These are phyloP conservation scores for Patiria miniata DNA, from an alignment of 35 echinoderm and acorn worm genomes.

Conservation along the genomic window DNA sequence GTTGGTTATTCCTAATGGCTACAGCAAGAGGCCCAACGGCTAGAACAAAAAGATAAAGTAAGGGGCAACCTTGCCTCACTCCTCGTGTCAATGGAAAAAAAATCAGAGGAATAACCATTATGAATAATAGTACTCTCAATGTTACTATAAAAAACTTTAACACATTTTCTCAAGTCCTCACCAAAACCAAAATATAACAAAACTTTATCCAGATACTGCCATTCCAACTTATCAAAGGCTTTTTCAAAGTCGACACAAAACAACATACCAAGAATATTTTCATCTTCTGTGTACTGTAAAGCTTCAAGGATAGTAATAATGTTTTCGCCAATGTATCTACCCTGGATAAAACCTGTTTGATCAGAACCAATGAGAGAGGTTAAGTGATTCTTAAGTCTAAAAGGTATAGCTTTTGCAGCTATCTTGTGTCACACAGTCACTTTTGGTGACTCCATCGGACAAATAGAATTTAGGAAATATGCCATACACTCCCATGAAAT, in stretches of 20 bases:
- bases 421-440: too few relatives aligned
- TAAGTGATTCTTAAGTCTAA: conserved; percentile 21
- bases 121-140: conserved; percentile 24
- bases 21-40: conserved; percentile 24
- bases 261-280: conserved; percentile 52
- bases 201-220: conserved; percentile 31
- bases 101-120: conserved; percentile 35
- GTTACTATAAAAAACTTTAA: conserved; percentile 39
- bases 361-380: neutral
- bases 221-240: too few relatives aligned
- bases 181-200: conserved; percentile 15
- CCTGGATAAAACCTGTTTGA: conserved; percentile 60
- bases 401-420: conserved; percentile 13
- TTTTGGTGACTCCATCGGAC: too few relatives aligned
- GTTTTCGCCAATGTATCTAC: conserved; percentile 55
- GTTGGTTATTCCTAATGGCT: conserved; percentile 12
- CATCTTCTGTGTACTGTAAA: conserved; percentile 28
- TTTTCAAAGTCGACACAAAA: too few relatives aligned
- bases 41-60: conserved; percentile 53
- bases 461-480: too few relatives aligned
- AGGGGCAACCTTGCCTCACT: conserved; percentile 39
- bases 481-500: too few relatives aligned
- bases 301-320: conserved; percentile 28
- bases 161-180: neutral
- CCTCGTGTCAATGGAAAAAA: conserved; percentile 34